Evolutionary conservation across 1,140 invertebrate species (phyloP).

Genomic region (Lucilia sericata): DNA sequence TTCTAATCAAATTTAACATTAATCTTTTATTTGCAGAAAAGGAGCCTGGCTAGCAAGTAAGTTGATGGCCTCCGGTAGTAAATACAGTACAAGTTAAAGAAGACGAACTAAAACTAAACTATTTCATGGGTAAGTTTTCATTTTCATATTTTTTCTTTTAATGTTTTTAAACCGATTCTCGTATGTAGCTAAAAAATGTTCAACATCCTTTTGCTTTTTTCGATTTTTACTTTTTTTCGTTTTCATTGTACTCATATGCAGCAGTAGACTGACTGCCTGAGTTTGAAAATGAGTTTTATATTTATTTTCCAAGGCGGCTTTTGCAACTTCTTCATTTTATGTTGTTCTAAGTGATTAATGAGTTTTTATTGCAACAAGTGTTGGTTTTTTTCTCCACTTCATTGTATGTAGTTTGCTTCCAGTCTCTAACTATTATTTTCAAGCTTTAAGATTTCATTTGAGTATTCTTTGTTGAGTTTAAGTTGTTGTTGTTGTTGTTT

Average conservation of each 20-base stretch:
- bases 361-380: conserved; percentile 31
- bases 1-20: conserved; percentile 9
- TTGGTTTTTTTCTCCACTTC: neutral
- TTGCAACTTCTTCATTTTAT: conserved; percentile 6
- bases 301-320: neutral
- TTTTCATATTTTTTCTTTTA: neutral
- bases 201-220: neutral
- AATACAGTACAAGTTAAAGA: neutral
- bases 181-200: neutral
- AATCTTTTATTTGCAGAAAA: neutral
- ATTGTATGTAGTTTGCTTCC: no score
- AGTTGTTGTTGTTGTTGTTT: neutral
- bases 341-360: conserved; percentile 25
- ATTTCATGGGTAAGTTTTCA: conserved; percentile 15
- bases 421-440: neutral
- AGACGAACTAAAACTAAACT: neutral
- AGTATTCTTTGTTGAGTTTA: neutral
- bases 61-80: neutral
- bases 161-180: no score
- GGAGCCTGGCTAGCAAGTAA: neutral
- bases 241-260: neutral
- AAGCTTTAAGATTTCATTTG: neutral
- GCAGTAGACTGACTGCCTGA: no score
- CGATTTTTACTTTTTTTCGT: neutral
- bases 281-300: no score